Percentiles rank a stretch among this genome's conserved stretches.
These are phyloP conservation scores for Antidorcas marsupialis DNA, from an alignment of 2,113 vertebrate species.

Conservation along the genomic window DNA sequence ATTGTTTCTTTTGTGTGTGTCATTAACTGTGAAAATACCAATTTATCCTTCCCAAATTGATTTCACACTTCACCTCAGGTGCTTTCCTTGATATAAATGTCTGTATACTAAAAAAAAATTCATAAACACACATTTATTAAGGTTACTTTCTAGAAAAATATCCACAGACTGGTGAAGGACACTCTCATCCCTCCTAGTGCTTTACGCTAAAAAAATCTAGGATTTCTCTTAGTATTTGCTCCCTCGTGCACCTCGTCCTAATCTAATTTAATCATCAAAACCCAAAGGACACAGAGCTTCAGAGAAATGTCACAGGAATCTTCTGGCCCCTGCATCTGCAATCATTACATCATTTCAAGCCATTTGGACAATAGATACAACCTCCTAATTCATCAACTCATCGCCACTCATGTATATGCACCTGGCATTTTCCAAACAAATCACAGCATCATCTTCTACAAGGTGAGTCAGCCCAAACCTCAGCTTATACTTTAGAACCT, in stretches of 20 bases:
- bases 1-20: not conserved
- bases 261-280: not conserved
- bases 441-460: not conserved
- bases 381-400: accelerated
- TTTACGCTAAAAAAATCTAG: not conserved
- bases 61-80: not conserved
- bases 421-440: not conserved
- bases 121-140: not conserved
- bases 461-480: not conserved
- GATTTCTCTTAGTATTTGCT: not conserved
- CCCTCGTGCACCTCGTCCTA: not conserved
- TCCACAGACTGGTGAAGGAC: not conserved
- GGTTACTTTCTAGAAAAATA: not conserved
- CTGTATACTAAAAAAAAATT: not conserved
- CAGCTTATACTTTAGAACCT: not conserved
- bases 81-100: not conserved
- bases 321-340: not conserved
- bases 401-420: accelerated
- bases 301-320: not conserved
- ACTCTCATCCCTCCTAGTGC: not conserved
- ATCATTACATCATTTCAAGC: not conserved
- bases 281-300: not conserved
- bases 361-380: not conserved
- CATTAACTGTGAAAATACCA: not conserved
- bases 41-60: not conserved